A percentile compares a stretch with the other conserved stretches of the same genome.
These are phyloP conservation scores for Drosophila lacertosa DNA, from an alignment of 1,140 invertebrate species.

Conservation along the genomic window DNA sequence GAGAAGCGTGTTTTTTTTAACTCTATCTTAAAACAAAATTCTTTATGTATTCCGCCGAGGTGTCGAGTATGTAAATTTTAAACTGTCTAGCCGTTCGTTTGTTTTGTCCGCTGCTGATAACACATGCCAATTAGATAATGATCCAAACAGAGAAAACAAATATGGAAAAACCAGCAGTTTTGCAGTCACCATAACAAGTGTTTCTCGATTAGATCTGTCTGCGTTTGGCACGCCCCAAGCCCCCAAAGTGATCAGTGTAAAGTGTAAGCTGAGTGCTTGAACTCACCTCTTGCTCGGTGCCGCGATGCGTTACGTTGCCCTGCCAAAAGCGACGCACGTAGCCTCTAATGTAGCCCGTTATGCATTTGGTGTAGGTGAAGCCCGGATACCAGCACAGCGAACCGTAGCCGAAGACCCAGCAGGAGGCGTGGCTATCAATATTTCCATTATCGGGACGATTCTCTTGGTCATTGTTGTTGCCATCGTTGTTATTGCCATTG, in stretches of 20 bases:
- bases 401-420: conserved; percentile 95
- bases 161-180: not conserved
- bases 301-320: conserved; percentile 92
- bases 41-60: not conserved
- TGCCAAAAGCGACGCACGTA: conserved; percentile 94
- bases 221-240: not conserved
- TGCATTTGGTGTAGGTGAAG: conserved; percentile 89
- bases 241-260: not conserved
- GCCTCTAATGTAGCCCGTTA: conserved; percentile 88
- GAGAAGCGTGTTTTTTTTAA: not conserved
- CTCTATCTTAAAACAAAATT: not conserved
- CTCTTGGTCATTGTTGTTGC: conserved; percentile 39
- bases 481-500: conserved; percentile 36
- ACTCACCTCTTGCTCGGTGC: conserved; percentile 90
- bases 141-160: not conserved
- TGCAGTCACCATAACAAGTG: no score
- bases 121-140: conserved; percentile 58
- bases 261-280: conserved; percentile 12
- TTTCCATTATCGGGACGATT: conserved; percentile 35
- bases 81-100: conserved; percentile 28
- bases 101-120: conserved; percentile 46
- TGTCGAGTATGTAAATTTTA: conserved; percentile 42
- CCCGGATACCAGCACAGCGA: conserved; percentile 95
- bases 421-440: conserved; percentile 37
- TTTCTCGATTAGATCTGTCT: not conserved